Evolutionary conservation across 2,888 invertebrate genomes (phyloP).

Genomic region (Octodonta nipae): DNA sequence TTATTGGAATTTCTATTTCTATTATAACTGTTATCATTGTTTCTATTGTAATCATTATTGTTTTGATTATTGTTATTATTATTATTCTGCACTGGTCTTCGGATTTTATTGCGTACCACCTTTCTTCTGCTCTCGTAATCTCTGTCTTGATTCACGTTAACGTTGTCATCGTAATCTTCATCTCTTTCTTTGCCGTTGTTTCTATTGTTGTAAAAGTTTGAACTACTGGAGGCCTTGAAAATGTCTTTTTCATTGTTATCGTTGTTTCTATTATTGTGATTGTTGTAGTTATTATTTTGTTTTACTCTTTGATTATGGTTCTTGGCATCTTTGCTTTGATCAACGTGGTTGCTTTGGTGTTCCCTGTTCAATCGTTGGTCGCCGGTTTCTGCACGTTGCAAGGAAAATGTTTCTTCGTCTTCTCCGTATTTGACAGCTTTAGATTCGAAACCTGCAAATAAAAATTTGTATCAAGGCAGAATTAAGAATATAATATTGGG

Average conservation of each 20-base stretch:
- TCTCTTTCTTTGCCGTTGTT: conserved; percentile 46
- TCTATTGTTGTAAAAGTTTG: conserved; percentile 59
- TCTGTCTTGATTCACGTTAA: conserved; percentile 34
- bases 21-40: conserved; percentile 15
- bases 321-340: conserved; percentile 29
- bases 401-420: conserved; percentile 57
- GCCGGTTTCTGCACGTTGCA: conserved; percentile 60
- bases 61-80: conserved; percentile 22
- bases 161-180: conserved; percentile 40
- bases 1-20: conserved; percentile 22
- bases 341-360: conserved; percentile 31
- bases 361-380: conserved; percentile 34
- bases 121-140: conserved; percentile 34
- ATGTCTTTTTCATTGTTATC: conserved; percentile 39
- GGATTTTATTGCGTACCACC: conserved; percentile 32
- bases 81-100: conserved; percentile 27
- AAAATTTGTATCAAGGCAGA: too few relatives aligned
- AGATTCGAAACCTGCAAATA: conserved; percentile 47
- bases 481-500: too few relatives aligned
- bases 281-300: conserved; percentile 16
- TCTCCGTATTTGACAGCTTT: conserved; percentile 50
- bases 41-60: conserved; percentile 12
- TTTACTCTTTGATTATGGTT: conserved; percentile 22
- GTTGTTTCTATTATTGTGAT: conserved; percentile 20
- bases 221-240: conserved; percentile 58